A percentile compares a stretch with the other conserved stretches of the same genome.
Evolutionary conservation across 2,113 vertebrate genomes (phyloP).

Genomic region (Daphoenositta chrysoptera): DNA sequence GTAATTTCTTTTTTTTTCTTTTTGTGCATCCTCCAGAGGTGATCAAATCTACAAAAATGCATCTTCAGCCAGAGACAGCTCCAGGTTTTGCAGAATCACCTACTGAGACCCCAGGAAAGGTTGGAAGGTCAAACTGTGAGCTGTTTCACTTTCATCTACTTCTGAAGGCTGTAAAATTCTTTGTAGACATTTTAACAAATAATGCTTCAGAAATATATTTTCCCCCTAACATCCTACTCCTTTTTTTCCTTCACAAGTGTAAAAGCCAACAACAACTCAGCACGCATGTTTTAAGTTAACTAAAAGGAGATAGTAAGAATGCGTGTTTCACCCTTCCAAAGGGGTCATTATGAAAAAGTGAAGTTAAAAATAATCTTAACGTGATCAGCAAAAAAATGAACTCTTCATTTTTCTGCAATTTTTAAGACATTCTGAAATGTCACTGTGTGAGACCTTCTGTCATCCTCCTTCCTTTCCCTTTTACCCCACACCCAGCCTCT

Average conservation of each 20-base stretch:
- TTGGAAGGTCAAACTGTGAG: constrained; percentile 27
- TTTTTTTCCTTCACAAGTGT: background rate
- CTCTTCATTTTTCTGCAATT: constrained; percentile 5
- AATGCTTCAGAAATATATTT: constrained; percentile 38
- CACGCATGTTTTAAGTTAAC: constrained; percentile 4
- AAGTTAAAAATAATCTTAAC: constrained; percentile 51
- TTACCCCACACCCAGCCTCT: background rate
- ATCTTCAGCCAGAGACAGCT: background rate
- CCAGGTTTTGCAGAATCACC: background rate
- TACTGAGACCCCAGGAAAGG: constrained; percentile 5
- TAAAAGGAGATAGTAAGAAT: constrained; percentile 24
- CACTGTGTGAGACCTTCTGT: background rate
- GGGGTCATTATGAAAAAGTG: constrained; percentile 29
- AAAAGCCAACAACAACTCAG: constrained; percentile 57
- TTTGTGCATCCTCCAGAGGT: background rate
- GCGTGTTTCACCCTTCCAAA: constrained; percentile 27
- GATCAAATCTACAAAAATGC: background rate
- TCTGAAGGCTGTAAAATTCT: background rate
- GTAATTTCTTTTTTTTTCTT: background rate
- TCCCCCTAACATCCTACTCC: background rate
- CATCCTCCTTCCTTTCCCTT: background rate
- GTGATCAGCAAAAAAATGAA: background rate
- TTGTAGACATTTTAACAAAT: constrained; percentile 49
- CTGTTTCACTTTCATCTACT: constrained; percentile 32
- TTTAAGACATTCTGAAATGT: background rate